Percentiles rank a stretch among this genome's conserved stretches.
These are phyloP conservation scores for Crepidodera aurea DNA, from an alignment of 2,888 invertebrate genomes.

Conservation along the genomic window DNA sequence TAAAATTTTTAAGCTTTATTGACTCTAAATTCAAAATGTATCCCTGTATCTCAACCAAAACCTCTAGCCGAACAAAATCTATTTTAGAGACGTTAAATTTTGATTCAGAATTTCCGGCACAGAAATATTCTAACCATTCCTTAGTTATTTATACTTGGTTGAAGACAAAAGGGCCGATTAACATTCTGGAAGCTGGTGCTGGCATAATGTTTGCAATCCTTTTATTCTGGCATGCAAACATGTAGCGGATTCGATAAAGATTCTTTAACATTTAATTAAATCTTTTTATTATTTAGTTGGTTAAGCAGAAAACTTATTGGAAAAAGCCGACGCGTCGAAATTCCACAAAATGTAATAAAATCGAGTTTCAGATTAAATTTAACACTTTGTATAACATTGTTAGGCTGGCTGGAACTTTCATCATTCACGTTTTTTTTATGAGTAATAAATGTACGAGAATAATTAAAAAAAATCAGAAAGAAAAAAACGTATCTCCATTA, in stretches of 20 bases:
- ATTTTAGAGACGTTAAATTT: not conserved
- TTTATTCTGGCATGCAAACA: slow-evolving; percentile 53
- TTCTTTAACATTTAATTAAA: slow-evolving; percentile 59
- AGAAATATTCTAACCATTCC: slow-evolving; percentile 42
- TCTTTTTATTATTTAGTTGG: slow-evolving; percentile 52
- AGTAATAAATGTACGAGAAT: too few species aligned
- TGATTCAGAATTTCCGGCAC: slow-evolving; percentile 28
- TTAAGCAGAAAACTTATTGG: not conserved
- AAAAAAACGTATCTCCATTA: too few species aligned
- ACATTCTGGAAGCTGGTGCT: slow-evolving; percentile 45
- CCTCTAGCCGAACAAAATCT: too few species aligned
- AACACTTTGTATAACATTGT: too few species aligned
- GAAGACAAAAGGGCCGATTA: slow-evolving; percentile 51
- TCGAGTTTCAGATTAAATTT: too few species aligned
- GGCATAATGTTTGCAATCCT: slow-evolving; percentile 53
- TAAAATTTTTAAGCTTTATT: too few species aligned
- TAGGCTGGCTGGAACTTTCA: too few species aligned
- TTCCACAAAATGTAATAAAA: too few species aligned
- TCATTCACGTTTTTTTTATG: too few species aligned
- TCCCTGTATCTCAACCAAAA: too few species aligned
- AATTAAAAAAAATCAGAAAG: too few species aligned
- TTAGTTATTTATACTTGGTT: slow-evolving; percentile 45
- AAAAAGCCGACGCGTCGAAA: not conserved
- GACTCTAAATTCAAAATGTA: too few species aligned
- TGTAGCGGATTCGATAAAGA: slow-evolving; percentile 56